Conservation (phyloP, 2,888 invertebrate species). For the Synanthedon formicaeformis region DNA sequence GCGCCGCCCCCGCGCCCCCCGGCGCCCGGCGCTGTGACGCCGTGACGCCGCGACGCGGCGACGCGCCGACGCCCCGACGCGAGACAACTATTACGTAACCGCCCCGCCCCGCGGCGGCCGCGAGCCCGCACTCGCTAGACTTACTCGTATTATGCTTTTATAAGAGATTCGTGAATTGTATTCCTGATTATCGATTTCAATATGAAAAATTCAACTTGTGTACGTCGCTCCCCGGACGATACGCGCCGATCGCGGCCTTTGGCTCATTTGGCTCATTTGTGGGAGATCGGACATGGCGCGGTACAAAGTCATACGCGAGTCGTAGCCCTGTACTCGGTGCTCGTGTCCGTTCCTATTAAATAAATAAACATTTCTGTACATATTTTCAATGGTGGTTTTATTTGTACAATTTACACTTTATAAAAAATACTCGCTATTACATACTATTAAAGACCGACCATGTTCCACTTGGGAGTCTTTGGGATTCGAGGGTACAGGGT, state of each 20-base stretch:
- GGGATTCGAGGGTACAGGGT: slow-evolving; percentile 19
- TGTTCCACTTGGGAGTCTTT: slow-evolving; percentile 15
- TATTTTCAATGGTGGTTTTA: slow-evolving; percentile 64
- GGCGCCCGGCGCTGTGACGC: neutral
- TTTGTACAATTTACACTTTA: slow-evolving; percentile 32
- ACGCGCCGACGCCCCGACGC: slow-evolving; percentile 4
- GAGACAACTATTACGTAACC: slow-evolving; percentile 1
- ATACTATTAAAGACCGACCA: neutral
- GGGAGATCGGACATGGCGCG: slow-evolving; percentile 44
- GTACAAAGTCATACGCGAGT: slow-evolving; percentile 29
- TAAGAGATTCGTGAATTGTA: slow-evolving; percentile 70
- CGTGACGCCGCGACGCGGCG: slow-evolving; percentile 2
- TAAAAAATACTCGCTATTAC: slow-evolving; percentile 29
- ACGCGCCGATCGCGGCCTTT: slow-evolving; percentile 40
- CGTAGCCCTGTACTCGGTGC: slow-evolving; percentile 44
- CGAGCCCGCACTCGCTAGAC: slow-evolving; percentile 26
- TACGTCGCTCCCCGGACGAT: slow-evolving; percentile 58
- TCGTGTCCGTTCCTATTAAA: slow-evolving; percentile 60
- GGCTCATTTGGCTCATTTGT: slow-evolving; percentile 26
- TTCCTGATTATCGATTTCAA: slow-evolving; percentile 59
- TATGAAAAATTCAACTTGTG: slow-evolving; percentile 59
- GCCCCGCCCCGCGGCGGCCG: neutral
- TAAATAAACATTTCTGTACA: slow-evolving; percentile 68
- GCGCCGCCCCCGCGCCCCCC: neutral
- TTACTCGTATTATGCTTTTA: slow-evolving; percentile 65